Conservation (phyloP, 2,113 vertebrate genomes). For the Xiphorhynchus elegans region DNA sequence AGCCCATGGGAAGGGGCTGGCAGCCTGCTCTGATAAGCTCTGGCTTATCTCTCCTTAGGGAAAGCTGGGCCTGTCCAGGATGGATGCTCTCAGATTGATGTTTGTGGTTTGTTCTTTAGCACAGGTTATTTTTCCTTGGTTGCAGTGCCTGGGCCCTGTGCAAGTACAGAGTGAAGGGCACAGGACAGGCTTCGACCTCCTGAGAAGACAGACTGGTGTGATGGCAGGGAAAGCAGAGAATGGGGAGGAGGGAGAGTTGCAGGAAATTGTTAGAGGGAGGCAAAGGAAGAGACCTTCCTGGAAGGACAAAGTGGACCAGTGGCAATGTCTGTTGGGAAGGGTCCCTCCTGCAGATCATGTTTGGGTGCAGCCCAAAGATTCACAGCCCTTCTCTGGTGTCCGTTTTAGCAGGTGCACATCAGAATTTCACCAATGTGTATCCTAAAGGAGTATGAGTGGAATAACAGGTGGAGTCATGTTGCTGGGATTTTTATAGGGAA, state of each 20-base stretch:
- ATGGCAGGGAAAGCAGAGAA: not conserved
- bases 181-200: not conserved
- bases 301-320: not conserved
- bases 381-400: not conserved
- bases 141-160: not conserved
- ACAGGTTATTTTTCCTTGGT: not conserved
- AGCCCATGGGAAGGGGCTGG: too few species aligned
- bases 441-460: not conserved
- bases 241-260: not conserved
- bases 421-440: not conserved
- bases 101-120: not conserved
- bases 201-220: not conserved
- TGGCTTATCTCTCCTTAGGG: not conserved
- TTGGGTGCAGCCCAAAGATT: not conserved
- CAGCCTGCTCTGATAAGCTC: not conserved
- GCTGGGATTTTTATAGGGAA: not conserved
- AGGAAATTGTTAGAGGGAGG: not conserved
- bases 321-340: not conserved
- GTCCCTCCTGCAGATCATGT: rapidly evolving
- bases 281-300: not conserved
- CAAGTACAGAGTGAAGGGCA: not conserved
- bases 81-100: not conserved
- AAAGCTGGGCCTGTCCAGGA: not conserved
- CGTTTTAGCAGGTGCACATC: rapidly evolving
- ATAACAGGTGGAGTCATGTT: too few species aligned